Percentiles rank a stretch among this genome's conserved stretches.
phyloP scores from a whole-genome alignment of 2,888 invertebrate genomes.

The Frankliniella fusca region DNA sequence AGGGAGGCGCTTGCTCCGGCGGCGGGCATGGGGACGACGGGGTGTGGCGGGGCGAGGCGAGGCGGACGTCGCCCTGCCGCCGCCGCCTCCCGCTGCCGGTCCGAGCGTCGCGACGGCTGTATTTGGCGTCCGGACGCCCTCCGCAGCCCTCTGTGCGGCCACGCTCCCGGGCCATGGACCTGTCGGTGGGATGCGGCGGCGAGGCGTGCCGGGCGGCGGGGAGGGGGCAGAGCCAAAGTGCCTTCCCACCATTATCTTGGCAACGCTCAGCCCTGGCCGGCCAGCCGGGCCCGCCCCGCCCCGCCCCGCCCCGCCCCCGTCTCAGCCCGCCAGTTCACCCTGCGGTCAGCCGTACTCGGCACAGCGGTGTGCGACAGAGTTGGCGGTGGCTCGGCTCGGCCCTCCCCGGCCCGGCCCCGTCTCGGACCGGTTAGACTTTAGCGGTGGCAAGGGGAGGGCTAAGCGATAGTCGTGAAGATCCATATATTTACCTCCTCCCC shows the following conservation, averaged over 20 bases:
- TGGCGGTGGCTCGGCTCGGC: too few relatives aligned
- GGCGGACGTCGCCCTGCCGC: not conserved
- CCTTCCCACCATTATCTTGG: conserved; percentile 20
- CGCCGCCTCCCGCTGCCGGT: not conserved
- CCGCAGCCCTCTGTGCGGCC: not conserved
- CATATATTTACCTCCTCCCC: too few relatives aligned
- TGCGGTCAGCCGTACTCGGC: too few relatives aligned
- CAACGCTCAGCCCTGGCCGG: not conserved
- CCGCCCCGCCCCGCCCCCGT: not conserved
- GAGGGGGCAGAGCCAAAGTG: not conserved
- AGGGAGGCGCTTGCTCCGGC: too few relatives aligned
- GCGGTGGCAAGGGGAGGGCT: too few relatives aligned
- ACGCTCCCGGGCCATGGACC: not conserved
- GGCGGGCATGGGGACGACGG: not conserved
- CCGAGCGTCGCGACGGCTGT: not conserved
- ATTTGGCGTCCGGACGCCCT: not conserved
- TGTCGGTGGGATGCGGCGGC: not conserved
- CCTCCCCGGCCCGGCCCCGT: too few relatives aligned
- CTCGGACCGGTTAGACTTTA: too few relatives aligned
- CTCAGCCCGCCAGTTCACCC: not conserved
- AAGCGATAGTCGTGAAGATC: too few relatives aligned
- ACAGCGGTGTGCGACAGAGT: too few relatives aligned
- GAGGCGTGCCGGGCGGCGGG: not conserved
- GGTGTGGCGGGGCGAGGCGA: not conserved
- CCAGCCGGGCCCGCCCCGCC: not conserved